Evolutionary conservation across 1,140 invertebrate genomes (phyloP).

Genomic region (Psilanteris sp.): DNA sequence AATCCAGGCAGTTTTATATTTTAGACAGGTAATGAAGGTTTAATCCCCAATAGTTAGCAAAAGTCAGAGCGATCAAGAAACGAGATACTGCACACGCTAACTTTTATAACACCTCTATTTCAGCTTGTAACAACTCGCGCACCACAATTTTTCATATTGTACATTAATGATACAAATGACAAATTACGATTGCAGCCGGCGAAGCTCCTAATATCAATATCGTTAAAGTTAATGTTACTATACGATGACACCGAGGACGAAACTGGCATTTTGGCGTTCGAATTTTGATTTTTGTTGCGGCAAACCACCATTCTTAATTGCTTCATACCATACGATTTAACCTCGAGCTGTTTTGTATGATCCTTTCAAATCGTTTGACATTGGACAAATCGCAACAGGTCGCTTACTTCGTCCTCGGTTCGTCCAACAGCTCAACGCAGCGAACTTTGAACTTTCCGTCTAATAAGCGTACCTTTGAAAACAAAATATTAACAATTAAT

Average conservation of each 20-base stretch:
- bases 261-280: not conserved
- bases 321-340: too few species aligned
- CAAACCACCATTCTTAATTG: too few species aligned
- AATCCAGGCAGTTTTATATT: slow-evolving; percentile 33
- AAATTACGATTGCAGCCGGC: slow-evolving; percentile 7
- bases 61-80: slow-evolving; percentile 2
- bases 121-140: slow-evolving; percentile 21
- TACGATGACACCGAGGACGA: not conserved
- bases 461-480: slow-evolving; percentile 53
- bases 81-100: slow-evolving; percentile 1
- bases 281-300: too few species aligned
- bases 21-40: slow-evolving; percentile 3
- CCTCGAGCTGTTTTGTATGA: too few species aligned
- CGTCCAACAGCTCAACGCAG: slow-evolving; percentile 31
- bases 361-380: too few species aligned
- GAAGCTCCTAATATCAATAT: slow-evolving; percentile 24
- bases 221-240: slow-evolving; percentile 24
- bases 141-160: slow-evolving; percentile 26
- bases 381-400: too few species aligned
- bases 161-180: slow-evolving; percentile 10
- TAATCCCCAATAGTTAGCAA: slow-evolving; percentile 2
- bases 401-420: slow-evolving; percentile 20
- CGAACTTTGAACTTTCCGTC: slow-evolving; percentile 52
- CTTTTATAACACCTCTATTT: slow-evolving; percentile 22
- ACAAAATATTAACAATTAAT: slow-evolving; percentile 33